Conservation (phyloP, 2,888 invertebrate genomes). For the Prostheceraeus crozeri region DNA sequence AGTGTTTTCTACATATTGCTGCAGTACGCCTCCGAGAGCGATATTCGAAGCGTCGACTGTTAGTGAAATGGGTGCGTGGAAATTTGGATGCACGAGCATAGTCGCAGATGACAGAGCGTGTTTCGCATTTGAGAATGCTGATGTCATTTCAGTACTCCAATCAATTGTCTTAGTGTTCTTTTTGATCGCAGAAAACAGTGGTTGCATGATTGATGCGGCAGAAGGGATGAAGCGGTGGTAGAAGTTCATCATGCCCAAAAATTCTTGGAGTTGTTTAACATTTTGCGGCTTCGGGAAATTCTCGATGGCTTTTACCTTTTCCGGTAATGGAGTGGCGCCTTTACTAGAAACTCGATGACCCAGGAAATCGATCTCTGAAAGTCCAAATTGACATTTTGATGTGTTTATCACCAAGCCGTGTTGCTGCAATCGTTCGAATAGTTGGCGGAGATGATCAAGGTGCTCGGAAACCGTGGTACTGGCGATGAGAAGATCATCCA, state of each 20-base stretch:
- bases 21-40: conserved; percentile 22
- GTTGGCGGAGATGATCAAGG: background rate
- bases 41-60: conserved; percentile 21
- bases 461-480: background rate
- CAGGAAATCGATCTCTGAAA: conserved; percentile 9
- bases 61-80: background rate
- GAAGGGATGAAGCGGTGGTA: conserved; percentile 41
- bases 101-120: conserved; percentile 1
- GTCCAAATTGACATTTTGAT: background rate
- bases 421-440: background rate
- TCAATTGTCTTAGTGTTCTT: conserved; percentile 3
- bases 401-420: background rate
- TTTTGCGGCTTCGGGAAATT: conserved; percentile 6
- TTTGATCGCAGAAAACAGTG: conserved; percentile 5
- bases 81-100: conserved; percentile 3
- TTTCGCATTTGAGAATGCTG: conserved; percentile 18
- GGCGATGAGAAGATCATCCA: conserved; percentile 15
- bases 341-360: conserved; percentile 8
- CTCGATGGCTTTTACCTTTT: background rate
- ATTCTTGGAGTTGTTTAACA: conserved; percentile 6
- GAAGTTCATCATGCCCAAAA: conserved; percentile 40
- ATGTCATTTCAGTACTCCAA: conserved; percentile 10
- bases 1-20: background rate
- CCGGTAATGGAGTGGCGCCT: conserved; percentile 6
- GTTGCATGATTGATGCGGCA: conserved; percentile 31